Conservation (phyloP, 2,113 vertebrate genomes). For the Myrmophylax atrothorax region DNA sequence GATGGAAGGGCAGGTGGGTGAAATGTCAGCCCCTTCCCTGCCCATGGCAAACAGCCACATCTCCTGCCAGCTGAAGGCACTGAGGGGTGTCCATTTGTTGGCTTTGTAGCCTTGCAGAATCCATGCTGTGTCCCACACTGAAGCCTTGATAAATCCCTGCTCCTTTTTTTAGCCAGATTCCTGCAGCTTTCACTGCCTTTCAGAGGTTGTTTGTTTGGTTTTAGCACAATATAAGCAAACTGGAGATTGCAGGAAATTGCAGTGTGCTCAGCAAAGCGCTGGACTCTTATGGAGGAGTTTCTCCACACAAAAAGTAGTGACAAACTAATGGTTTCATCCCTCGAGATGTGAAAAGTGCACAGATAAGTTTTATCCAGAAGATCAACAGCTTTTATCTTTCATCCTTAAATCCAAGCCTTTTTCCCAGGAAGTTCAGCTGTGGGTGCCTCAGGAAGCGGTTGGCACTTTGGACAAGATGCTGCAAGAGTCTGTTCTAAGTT, state of each 20-base stretch:
- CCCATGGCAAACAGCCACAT: accelerated
- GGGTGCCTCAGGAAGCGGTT: background rate
- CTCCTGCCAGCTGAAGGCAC: background rate
- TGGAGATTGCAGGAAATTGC: background rate
- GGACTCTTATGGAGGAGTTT: background rate
- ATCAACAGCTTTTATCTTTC: conserved; percentile 5
- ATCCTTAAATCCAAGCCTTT: background rate
- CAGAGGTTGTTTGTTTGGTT: background rate
- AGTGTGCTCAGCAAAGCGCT: background rate
- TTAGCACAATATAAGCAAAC: background rate
- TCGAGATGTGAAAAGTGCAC: background rate
- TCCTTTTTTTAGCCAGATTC: background rate
- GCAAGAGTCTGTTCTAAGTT: background rate
- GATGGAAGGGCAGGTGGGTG: background rate
- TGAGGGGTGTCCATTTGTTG: accelerated
- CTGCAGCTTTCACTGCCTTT: background rate
- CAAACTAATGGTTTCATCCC: background rate
- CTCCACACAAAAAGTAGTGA: background rate
- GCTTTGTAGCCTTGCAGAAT: accelerated
- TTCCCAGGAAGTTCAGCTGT: background rate
- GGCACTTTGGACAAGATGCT: background rate
- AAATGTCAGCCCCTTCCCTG: background rate
- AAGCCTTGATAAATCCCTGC: background rate
- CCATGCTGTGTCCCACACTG: background rate
- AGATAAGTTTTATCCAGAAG: background rate